Percentiles rank a stretch among this genome's conserved stretches.
These are phyloP conservation scores for Drosophila prolongata DNA, from an alignment of 2,888 invertebrate species.

Conservation along the genomic window DNA sequence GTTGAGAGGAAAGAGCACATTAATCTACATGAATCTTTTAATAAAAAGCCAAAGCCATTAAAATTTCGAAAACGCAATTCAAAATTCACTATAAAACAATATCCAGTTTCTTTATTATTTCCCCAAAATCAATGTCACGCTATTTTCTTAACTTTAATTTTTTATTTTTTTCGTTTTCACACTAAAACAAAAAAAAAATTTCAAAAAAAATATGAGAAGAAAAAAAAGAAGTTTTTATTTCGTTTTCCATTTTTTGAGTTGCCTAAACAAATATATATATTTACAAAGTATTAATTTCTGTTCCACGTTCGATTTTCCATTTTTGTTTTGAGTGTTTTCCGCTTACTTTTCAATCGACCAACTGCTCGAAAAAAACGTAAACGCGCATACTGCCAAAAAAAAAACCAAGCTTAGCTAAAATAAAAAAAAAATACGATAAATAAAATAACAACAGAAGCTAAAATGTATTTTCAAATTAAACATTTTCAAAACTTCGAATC, in stretches of 20 bases:
- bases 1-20: conserved; percentile 72
- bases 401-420: conserved; percentile 11
- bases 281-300: conserved; percentile 15
- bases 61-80: conserved; percentile 38
- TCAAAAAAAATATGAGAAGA: background rate
- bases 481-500: conserved; percentile 33
- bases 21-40: conserved; percentile 60
- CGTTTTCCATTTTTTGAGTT: conserved; percentile 12
- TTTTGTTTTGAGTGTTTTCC: conserved; percentile 54
- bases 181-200: conserved; percentile 17
- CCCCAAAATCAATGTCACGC: conserved; percentile 30
- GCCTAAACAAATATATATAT: conserved; percentile 11
- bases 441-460: conserved; percentile 4
- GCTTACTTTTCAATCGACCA: conserved; percentile 45
- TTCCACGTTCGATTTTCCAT: conserved; percentile 21
- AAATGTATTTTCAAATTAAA: conserved; percentile 32
- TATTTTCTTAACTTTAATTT: conserved; percentile 34
- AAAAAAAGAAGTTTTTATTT: conserved; percentile 29
- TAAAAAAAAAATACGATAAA: conserved; percentile 5
- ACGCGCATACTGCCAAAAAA: conserved; percentile 3
- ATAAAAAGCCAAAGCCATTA: conserved; percentile 82
- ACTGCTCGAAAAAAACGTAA: conserved; percentile 17
- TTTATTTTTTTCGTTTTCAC: conserved; percentile 23
- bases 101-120: conserved; percentile 28
- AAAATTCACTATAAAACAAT: conserved; percentile 36